Evolutionary conservation across 1,140 invertebrate species (phyloP), one percentile per base, ranked within the genome.

Genomic region (Cydia fagiglandana): DNA sequence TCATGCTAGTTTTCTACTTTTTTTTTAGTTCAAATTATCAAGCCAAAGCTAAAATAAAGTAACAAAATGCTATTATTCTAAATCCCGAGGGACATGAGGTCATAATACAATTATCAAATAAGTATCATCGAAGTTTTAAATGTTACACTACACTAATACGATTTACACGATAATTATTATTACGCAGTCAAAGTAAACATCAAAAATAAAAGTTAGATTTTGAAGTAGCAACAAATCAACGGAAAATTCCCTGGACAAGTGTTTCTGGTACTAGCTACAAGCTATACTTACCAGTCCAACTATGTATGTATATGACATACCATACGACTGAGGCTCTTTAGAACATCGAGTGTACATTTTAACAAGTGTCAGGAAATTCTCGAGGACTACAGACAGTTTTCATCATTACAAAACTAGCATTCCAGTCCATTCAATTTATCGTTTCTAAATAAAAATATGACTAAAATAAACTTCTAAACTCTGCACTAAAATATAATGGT

Each of bases 1-100:
- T 84, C 81, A 53, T 79, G 76, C 73, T 68, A 79, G 47, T 73
- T 76, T 77, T 75, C 38, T 30, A 75, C 13, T 24, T 76, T 73
- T 53, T 53, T 75, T 73, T 75, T 53, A 76, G 75, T 73, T 78
- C 64, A 80, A 73, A 80, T 53, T 77, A 79, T 76, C 78, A 80
- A 81, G 80, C 75, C 73, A 75, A 80, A 73, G 70, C 76, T 78
- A 77, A 79, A 70, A 73, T 78, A 45, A 85, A 80, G 77, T 80
- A 80, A 68, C 75, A 79, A 79, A 75, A 77, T 75, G 74, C 75
- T 77, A 80, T 76, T 81, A 82, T 81, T 77, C 77, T 84, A 84
- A 76, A 81, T 77, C 82, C 82, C 75, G 70, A 80, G 81, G 77
- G 78, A 83, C 82, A 84, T 83, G 80, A 83, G 81, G 82, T 83